phyloP scores from a whole-genome alignment of 2,888 invertebrate species.

The Callimorpha dominula region DNA sequence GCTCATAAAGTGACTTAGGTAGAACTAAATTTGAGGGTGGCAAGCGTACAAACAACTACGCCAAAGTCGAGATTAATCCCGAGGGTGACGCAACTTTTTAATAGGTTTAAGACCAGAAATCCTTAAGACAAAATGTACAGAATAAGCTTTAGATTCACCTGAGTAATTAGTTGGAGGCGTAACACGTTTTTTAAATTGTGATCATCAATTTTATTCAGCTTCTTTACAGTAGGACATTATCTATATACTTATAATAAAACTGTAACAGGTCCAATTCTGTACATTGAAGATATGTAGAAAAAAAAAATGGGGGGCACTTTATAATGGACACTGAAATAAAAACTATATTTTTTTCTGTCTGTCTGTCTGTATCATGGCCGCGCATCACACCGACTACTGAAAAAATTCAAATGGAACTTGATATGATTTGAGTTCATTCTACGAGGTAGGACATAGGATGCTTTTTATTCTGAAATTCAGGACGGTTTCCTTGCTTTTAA shows the following conservation, averaged over 20 bases:
- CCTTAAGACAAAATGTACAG: conserved; percentile 37
- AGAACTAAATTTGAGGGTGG: conserved; percentile 48
- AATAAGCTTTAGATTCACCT: conserved; percentile 48
- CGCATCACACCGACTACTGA: too few species aligned
- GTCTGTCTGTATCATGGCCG: too few species aligned
- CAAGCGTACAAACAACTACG: conserved; percentile 31
- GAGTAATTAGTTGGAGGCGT: conserved; percentile 42
- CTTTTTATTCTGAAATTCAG: too few species aligned
- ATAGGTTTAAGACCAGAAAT: conserved; percentile 51
- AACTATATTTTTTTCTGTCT: too few species aligned
- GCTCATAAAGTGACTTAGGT: conserved; percentile 45
- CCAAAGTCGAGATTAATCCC: conserved; percentile 36
- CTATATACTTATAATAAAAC: not conserved
- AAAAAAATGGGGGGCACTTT: too few species aligned
- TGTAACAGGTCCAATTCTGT: not conserved
- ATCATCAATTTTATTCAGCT: conserved; percentile 21
- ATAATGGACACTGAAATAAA: too few species aligned
- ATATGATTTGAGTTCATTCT: too few species aligned
- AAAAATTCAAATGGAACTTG: too few species aligned
- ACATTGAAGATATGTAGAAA: too few species aligned
- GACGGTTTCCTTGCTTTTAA: too few species aligned
- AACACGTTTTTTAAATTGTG: conserved; percentile 36
- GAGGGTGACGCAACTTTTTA: conserved; percentile 49
- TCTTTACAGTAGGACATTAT: not conserved
- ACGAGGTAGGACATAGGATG: too few species aligned